phyloP scores from a whole-genome alignment of 2,888 invertebrate species.

The Rotaria macrura region DNA sequence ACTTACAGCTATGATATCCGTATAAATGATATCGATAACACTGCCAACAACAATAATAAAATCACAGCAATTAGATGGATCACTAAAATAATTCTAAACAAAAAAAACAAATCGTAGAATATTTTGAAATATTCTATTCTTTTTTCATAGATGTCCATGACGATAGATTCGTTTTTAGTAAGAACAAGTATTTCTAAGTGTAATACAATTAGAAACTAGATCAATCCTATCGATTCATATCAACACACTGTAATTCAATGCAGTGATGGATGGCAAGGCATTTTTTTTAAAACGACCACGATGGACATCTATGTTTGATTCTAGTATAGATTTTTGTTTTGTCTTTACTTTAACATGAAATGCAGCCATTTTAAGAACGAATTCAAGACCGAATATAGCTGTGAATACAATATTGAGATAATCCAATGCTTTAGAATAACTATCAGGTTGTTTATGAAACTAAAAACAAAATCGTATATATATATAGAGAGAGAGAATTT shows the following conservation, averaged over 20 bases:
- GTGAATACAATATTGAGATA: conserved; percentile 94
- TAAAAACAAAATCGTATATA: conserved; percentile 51
- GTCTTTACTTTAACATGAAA: conserved; percentile 83
- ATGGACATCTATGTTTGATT: too few relatives aligned
- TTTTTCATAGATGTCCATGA: too few relatives aligned
- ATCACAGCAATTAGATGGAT: conserved; percentile 20
- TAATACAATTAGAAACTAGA: too few relatives aligned
- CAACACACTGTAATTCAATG: too few relatives aligned
- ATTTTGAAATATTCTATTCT: too few relatives aligned
- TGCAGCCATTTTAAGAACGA: conserved; percentile 73
- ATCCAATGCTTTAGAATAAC: conserved; percentile 75
- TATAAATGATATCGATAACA: conserved; percentile 61
- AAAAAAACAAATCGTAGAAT: conserved; percentile 20
- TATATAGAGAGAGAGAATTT: conserved; percentile 27
- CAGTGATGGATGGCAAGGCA: too few relatives aligned
- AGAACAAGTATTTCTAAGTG: too few relatives aligned
- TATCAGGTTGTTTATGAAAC: conserved; percentile 72
- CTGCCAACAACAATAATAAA: conserved; percentile 51
- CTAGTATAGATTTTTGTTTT: too few relatives aligned
- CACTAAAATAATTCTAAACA: conserved; percentile 40
- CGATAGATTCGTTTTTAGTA: too few relatives aligned
- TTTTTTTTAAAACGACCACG: too few relatives aligned
- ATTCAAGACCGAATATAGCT: conserved; percentile 90
- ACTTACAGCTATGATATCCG: conserved; percentile 43
- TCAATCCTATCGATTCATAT: too few relatives aligned